Evolutionary conservation across 2,888 invertebrate genomes (phyloP).

Genomic region (Ormyrus pomaceus): DNA sequence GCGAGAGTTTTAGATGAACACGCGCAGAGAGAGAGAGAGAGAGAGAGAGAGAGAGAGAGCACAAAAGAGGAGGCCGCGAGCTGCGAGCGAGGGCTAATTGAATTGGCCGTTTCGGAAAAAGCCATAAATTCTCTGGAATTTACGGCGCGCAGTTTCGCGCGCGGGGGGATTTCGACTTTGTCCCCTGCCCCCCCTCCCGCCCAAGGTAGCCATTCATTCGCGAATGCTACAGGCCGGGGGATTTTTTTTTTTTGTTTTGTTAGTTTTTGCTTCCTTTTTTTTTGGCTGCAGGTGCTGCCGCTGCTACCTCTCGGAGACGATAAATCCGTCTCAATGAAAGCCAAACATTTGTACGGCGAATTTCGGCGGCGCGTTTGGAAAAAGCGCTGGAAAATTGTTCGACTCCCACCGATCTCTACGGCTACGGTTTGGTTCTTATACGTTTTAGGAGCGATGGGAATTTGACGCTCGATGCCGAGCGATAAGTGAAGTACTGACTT

Average conservation of each 20-base stretch:
- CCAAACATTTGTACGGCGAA: slow-evolving; percentile 51
- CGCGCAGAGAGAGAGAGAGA: not conserved
- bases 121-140: slow-evolving; percentile 49
- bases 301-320: slow-evolving; percentile 27
- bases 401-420: not conserved
- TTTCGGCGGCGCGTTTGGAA: not conserved
- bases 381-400: slow-evolving; percentile 17
- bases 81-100: slow-evolving; percentile 41
- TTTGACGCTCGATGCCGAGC: not conserved
- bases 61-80: not conserved
- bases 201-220: slow-evolving; percentile 34
- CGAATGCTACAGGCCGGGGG: not conserved
- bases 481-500: slow-evolving; percentile 25
- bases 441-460: not conserved
- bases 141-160: slow-evolving; percentile 33
- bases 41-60: no score
- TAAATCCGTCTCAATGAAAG: slow-evolving; percentile 56
- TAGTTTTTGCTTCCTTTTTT: not conserved
- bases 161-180: slow-evolving; percentile 32
- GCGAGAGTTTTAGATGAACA: not conserved
- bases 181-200: not conserved
- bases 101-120: slow-evolving; percentile 47
- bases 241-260: slow-evolving; percentile 8
- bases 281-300: not conserved
- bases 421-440: no score